Base-by-base conservation (phyloP, 37 sponge, comb jelly and placozoan species). In the Aphrocallistes beatrix region DNA sequence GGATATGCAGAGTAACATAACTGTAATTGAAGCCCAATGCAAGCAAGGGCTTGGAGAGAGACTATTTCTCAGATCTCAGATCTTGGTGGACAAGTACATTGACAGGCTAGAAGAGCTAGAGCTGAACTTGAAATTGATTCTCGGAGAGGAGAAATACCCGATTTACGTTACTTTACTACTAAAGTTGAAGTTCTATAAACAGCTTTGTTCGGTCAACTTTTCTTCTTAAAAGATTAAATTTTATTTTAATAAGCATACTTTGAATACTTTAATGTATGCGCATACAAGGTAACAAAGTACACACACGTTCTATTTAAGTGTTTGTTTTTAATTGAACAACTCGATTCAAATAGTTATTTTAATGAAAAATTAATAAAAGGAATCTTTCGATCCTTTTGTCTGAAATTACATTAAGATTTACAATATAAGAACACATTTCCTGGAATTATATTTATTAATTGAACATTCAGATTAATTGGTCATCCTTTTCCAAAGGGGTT, bases 171-270 rank as follows among this genome's bases (percentile, higher is more conserved):
- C 75, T 32, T 60, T 60, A 60, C 75, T 60, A 30, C 21, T 60
- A 28, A 60, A 60, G 75, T 60, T 60, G n/a, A 60, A 60, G n/a
- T 60, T 60, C 25, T 60, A 60, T 60, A 60, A 21, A 28, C 75
- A 60, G 34, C 21, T 32, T 8, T 60, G n/a, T 60, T 60, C 75
- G 10, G 21, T 60, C n/a, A 60, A 60, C n/a, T 32, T 60, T 60
- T 60, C 75, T 28, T 21, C 34, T 60, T 60, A 47, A 47, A 13
- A 47, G 49, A 21, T 47, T 47, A 17, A 21, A 17, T 21, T 47
- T 47, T 47, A 17, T 21, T 21, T 17, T 47, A 47, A 21, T 13
- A n/a, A n/a, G n/a, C n/a, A n/a, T n/a, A n/a, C n/a, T n/a, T n/a
- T n/a, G n/a, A n/a, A n/a, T n/a, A n/a, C n/a, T n/a, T n/a, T n/a